phyloP scores from a whole-genome alignment of 2,797 vertebrate genomes.

The Chiroxiphia lanceolata region DNA sequence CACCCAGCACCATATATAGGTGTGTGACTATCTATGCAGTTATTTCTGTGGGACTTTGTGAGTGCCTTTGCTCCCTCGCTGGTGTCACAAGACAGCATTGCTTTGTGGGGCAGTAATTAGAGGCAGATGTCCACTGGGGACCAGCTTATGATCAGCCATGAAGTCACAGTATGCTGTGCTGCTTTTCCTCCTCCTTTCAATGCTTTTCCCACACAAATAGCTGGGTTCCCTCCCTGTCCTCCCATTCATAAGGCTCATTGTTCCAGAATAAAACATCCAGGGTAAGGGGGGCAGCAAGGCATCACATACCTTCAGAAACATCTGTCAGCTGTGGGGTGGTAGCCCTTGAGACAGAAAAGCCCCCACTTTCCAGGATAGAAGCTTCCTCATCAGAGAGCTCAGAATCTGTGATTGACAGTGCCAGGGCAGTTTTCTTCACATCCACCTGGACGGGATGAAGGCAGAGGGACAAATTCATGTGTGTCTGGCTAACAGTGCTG shows the following conservation, averaged over 20 bases:
- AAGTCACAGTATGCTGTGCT: not conserved
- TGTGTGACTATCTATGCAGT: not conserved
- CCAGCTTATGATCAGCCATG: not conserved
- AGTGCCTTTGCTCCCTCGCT: not conserved
- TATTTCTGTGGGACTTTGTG: not conserved
- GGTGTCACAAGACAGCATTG: not conserved
- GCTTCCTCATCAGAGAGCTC: constrained; percentile 97
- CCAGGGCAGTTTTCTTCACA: constrained; percentile 93
- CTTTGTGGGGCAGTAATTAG: not conserved
- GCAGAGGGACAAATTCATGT: not conserved
- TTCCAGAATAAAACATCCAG: not conserved
- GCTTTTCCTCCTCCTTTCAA: not conserved
- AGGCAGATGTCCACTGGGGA: not conserved
- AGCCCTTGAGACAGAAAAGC: constrained; percentile 95
- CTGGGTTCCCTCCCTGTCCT: not conserved
- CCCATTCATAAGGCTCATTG: not conserved
- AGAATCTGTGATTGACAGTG: constrained; percentile 97
- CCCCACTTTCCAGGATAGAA: constrained; percentile 96
- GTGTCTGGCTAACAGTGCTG: not conserved
- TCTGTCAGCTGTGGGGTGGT: constrained; percentile 95
- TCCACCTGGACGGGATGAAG: constrained; percentile 84
- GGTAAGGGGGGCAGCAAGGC: not conserved
- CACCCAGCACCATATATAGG: not conserved
- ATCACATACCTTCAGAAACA: constrained; percentile 88
- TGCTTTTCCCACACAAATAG: not conserved